Evolutionary conservation across 2,888 invertebrate species (phyloP), one percentile per base, ranked within the genome.

Genomic region (Loripinus fragilis): DNA sequence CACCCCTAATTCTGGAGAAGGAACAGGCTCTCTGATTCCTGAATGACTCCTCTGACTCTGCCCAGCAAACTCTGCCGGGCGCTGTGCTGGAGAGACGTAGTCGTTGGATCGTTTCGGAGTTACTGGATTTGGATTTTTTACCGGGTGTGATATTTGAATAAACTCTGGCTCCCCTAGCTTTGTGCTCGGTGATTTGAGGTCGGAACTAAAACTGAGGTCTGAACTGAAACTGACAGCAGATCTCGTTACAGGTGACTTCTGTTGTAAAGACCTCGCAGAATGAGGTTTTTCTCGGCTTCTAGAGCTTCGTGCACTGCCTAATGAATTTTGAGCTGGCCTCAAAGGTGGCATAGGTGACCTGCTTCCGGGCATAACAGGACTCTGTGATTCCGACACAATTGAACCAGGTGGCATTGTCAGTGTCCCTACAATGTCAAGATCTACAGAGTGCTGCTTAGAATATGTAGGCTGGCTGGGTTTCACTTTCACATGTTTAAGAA

Each of bases 141-240:
- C 82, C 72, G 88, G 89, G 20, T 88, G 87, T n/a, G 90, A 85
- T 35, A 91, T 90, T 73, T 90, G 88, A 68, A 91, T 91, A 76
- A 83, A 91, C 71, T 89, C 87, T 30, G 90, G 86, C 33, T 90
- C 90, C 67, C 75, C 76, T 35, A 71, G 72, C 28, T 74, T 73
- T 55, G 67, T 77, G 38, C 69, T 45, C n/a, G 30, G 50, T 20
- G 74, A 68, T 33, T 76, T 30, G 38, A 83, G 41, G 50, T 67
- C 42, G 10, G 67, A 28, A 33, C 42, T 45, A 41, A 41, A 45
- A 45, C 67, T 50, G 35, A 52, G 33, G 20, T 38, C 55, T 25
- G 55, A 52, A 28, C 50, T 70, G 70, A 48, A 70, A 30, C 60
- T 81, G 8, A 73, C 69, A 33, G 71, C 45, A 15, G 84, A 81